These are phyloP conservation scores for Cryptosula pallasiana DNA, from an alignment of 2,888 invertebrate genomes.

Conservation along the genomic window DNA sequence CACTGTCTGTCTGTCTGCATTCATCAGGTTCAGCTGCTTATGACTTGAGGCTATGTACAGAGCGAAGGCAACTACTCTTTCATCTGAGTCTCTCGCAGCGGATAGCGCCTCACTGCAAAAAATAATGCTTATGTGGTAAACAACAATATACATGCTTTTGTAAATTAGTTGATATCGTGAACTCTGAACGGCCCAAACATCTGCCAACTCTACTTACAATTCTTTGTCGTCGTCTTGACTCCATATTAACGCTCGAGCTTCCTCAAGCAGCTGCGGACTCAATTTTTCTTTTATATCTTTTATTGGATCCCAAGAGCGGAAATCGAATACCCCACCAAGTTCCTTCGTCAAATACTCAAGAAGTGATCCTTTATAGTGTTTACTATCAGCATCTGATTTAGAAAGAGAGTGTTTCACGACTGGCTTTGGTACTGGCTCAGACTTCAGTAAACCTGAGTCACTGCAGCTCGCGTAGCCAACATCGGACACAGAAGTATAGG, in stretches of 20 bases:
- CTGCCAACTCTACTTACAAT: no score
- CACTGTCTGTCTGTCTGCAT: background rate
- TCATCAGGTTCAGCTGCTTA: background rate
- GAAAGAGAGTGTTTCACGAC: no score
- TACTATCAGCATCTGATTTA: no score
- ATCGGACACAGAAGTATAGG: no score
- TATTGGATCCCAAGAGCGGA: constrained; percentile 16
- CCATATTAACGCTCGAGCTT: background rate
- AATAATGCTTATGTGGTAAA: background rate
- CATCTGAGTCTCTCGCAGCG: background rate
- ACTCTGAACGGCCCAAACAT: no score
- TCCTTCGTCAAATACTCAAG: background rate
- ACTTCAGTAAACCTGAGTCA: no score
- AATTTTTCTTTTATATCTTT: background rate
- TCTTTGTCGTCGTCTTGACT: constrained; percentile 7
- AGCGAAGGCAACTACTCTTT: background rate
- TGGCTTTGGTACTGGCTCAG: no score
- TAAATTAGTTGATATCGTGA: no score
- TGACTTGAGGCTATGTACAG: background rate
- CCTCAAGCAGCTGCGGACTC: background rate
- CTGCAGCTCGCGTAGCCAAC: no score
- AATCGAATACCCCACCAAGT: background rate
- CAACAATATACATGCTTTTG: background rate
- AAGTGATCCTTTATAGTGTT: background rate
- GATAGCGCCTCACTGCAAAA: background rate